Evolutionary conservation across 2,888 invertebrate species (phyloP), one percentile per base, ranked within the genome.

Genomic region (Cosmia trapezina): DNA sequence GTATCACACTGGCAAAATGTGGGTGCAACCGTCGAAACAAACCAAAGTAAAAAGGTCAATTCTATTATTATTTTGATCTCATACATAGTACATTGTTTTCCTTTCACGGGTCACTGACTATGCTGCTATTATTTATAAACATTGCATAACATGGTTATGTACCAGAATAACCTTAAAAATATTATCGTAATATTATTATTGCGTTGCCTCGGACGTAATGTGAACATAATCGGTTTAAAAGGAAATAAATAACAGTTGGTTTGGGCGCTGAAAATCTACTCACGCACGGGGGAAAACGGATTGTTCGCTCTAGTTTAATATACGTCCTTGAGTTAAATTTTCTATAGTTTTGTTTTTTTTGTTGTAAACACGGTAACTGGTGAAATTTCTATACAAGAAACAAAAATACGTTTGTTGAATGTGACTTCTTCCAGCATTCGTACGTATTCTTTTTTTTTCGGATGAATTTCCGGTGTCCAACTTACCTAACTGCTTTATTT

Each of bases 11-110:
- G 19, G 14, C 19, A 76, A 33, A n/a, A 66, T 37, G 41, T 56
- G 75, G 54, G 22, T 43, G 43, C 11, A 41, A 75, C 9, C 47
- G 19, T 28, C 57, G 59, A 76, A 76, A 57, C 43, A 49, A 56
- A 73, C 51, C 17, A 11, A 0, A 11, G 0, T 0, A 19, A 4
- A 68, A 74, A 37, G 78, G 74, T 70, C 78, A 47, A 70, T n/a
- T 2, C 19, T 78, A 70, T 70, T 33, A 47, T 54, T 54, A 74
- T 49, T 22, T 33, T 12, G 9, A 68, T 45, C 14, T 22, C 14
- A 33, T 22, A 78, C 41, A n/a, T n/a, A n/a, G n/a, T 60, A 47
- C 19, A 33, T 7, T 74, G 53, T 70, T 70, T 77, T 69, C 78
- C 11, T 69, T 9, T 33, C 53, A 74, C 14, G 22, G 70, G 70